A percentile compares a stretch with the other conserved stretches of the same genome.
Conservation (phyloP, 2,888 invertebrate genomes). For the Salpingus planirostris region DNA sequence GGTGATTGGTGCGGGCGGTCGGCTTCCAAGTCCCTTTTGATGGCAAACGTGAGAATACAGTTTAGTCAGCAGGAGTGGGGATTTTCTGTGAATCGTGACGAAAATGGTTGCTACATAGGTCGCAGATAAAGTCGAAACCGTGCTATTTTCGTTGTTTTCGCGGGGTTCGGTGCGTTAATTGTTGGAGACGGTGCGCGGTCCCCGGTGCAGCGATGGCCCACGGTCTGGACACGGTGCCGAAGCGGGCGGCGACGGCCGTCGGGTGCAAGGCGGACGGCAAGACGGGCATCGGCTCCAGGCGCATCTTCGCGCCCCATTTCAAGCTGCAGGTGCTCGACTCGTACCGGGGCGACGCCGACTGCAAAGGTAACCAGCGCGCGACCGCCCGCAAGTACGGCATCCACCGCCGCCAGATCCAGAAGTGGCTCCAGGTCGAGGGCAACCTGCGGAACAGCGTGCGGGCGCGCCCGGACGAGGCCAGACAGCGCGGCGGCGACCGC, state of each 20-base stretch:
- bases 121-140: slow-evolving; percentile 39
- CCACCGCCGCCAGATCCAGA: slow-evolving; percentile 82
- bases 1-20: slow-evolving; percentile 16
- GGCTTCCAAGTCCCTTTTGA: slow-evolving; percentile 49
- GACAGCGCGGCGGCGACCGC: slow-evolving; percentile 8
- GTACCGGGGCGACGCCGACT: slow-evolving; percentile 76
- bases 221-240: slow-evolving; percentile 47
- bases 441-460: slow-evolving; percentile 66
- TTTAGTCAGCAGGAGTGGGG: slow-evolving; percentile 46
- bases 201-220: slow-evolving; percentile 49
- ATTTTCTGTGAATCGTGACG: slow-evolving; percentile 44
- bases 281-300: slow-evolving; percentile 64
- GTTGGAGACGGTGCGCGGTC: slow-evolving; percentile 13
- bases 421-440: slow-evolving; percentile 82
- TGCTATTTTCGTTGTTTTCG: slow-evolving; percentile 33
- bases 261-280: slow-evolving; percentile 45
- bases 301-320: slow-evolving; percentile 83
- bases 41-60: slow-evolving; percentile 59
- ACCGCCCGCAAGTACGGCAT: slow-evolving; percentile 86
- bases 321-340: slow-evolving; percentile 84
- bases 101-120: slow-evolving; percentile 49
- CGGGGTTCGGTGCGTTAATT: slow-evolving; percentile 24
- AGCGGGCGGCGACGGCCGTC: slow-evolving; percentile 37
- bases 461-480: slow-evolving; percentile 34
- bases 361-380: slow-evolving; percentile 82